Evolutionary conservation across 2,888 invertebrate genomes (phyloP), one percentile per base, ranked within the genome.

Genomic region (Dicyrtomina minuta): DNA sequence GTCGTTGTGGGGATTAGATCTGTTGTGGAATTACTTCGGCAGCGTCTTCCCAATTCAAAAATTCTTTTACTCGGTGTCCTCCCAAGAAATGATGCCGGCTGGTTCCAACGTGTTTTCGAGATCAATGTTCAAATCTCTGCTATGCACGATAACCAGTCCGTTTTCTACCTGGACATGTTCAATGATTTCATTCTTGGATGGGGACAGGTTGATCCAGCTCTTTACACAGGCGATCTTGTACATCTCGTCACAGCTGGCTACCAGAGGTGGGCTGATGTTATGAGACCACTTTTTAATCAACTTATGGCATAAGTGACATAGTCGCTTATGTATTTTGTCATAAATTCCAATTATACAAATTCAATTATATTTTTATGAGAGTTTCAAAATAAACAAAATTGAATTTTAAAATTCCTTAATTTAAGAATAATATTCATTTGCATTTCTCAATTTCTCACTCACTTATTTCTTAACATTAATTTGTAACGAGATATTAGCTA

Each of bases 101-200:
- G 39, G 33, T 70, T 51, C 51, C 39, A 5, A 12, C 24, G 60
- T 5, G 24, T 70, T n/a, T 4, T 26, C 41, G 41, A 68, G 24
- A 71, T 71, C 26, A 71, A 71, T 39, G 33, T 59, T 15, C n/a
- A 65, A 17, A 66, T 75, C 12, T 58, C 70, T 27, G 41, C 51
- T n/a, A 55, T 72, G 15, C 74, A 67, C 44, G 71, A 77, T 55
- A 73, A 74, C 15, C 68, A 62, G 2, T 69, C 67, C 5, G 64
- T 77, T 22, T 65, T 70, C 12, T 76, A 61, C 55, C 56, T 76
- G 33, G 72, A 78, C 62, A 75, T 78, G 78, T 74, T 69, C 44
- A 59, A 75, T 13, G 66, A 71, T 13, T 78, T 75, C 46, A 70
- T 71, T 59, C 17, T 24, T 1, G 70, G 70, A 0, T 64, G 70